A percentile compares a stretch with the other conserved stretches of the same genome.
phyloP scores from a whole-genome alignment of 2,113 vertebrate genomes.

The Phoenicopterus ruber region DNA sequence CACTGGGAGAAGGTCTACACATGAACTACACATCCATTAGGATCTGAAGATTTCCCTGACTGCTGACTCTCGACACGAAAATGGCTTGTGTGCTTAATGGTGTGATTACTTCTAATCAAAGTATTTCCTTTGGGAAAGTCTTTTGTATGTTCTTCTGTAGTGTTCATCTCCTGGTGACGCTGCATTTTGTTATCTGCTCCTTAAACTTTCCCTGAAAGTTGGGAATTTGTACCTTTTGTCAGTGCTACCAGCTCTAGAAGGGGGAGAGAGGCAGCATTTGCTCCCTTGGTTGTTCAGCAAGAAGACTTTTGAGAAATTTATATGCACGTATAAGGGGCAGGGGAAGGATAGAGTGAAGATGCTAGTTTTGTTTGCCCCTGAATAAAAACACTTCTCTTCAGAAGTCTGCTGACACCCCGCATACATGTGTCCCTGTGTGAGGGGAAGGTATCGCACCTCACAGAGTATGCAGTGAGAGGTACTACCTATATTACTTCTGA shows the following conservation, averaged over 20 bases:
- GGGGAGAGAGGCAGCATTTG: neutral
- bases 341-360: neutral
- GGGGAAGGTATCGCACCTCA: neutral
- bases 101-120: neutral
- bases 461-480: neutral
- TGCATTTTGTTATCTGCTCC: neutral
- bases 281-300: neutral
- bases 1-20: neutral
- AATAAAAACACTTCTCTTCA: neutral
- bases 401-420: neutral
- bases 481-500: neutral
- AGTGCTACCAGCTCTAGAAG: neutral
- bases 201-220: neutral
- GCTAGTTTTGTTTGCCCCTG: neutral
- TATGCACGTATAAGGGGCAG: neutral
- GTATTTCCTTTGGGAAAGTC: neutral
- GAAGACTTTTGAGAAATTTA: neutral
- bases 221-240: neutral
- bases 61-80: neutral
- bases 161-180: neutral
- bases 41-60: neutral
- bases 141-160: neutral
- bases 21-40: rapidly evolving
- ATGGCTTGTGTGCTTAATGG: rapidly evolving
- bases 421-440: neutral